Conservation (phyloP, 92 coral and sea anemone genomes). For the Metridium senile region DNA sequence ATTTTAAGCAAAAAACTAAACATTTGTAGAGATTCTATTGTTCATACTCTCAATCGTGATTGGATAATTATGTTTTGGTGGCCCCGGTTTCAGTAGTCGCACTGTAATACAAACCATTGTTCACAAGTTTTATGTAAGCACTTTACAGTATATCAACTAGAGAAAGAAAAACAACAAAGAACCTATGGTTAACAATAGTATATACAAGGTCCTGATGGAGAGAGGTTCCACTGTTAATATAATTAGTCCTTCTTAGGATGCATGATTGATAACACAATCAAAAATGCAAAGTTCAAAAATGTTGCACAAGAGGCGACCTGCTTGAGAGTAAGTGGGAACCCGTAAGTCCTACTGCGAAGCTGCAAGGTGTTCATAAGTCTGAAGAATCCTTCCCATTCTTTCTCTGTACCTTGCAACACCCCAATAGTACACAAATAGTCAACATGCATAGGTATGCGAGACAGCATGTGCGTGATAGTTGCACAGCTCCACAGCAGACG, state of each 20-base stretch:
- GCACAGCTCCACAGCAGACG: constrained; percentile 88
- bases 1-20: too few relatives aligned
- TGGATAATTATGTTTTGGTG: too few relatives aligned
- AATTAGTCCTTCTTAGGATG: constrained; percentile 40
- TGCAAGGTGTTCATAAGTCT: constrained; percentile 71
- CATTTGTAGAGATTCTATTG: too few relatives aligned
- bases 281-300: constrained; percentile 80
- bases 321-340: constrained; percentile 81
- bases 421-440: constrained; percentile 75
- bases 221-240: too few relatives aligned
- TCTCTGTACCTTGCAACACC: constrained; percentile 59
- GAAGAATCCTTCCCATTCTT: constrained; percentile 85
- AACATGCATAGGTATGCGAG: constrained; percentile 74
- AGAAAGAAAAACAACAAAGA: too few relatives aligned
- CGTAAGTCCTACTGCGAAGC: constrained; percentile 79
- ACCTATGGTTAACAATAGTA: too few relatives aligned
- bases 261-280: constrained; percentile 79
- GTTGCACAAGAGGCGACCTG: constrained; percentile 88
- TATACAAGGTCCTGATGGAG: too few relatives aligned
- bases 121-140: too few relatives aligned
- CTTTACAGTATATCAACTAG: too few relatives aligned
- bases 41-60: too few relatives aligned
- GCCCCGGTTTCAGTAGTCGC: too few relatives aligned
- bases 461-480: constrained; percentile 61
- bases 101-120: too few relatives aligned